Base-by-base conservation (phyloP, 2,113 vertebrate genomes). In the Petrocephalus microphthalmus region DNA sequence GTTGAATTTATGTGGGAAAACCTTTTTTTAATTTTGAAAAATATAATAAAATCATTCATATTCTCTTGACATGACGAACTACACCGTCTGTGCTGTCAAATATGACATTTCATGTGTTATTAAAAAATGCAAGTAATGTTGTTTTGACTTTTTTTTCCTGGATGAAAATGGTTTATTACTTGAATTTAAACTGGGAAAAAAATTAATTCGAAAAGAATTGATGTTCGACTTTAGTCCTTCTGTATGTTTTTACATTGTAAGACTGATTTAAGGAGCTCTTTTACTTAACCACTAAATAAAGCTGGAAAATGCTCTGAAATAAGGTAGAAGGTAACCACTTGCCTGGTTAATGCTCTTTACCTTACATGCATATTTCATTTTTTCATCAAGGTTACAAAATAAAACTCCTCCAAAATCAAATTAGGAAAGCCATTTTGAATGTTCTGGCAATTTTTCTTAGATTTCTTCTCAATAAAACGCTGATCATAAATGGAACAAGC, bases 331-430 rank as follows among this genome's bases (percentile, higher is more conserved):
- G 71, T 74, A 37, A 37, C 71, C 25, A 19, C 71, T 74, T 74
- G 15, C 33, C 71, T 19, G 25, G 25, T 74, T 74, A 74, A 74
- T 6, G 71, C 37, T 37, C 33, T 42, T 74, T 6, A 42, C 67
- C 67, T 17, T 33, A 37, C 67, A 71, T 33, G 29, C 29, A 33
- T 5, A 15, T 74, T 37, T 74, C 37, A 29, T 74, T 74, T 74
- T 74, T 74, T 74, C n/a, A 42, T 74, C 71, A 74, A 74, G 29
- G 33, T 74, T 74, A 74, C 71, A 74, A 74, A 74, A 37, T 74
- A 13, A 37, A 74, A 29, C 67, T 37, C 37, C 67, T 74, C n/a
- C n/a, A n/a, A n/a, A 13, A 74, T 37, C 17, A 74, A 74, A 15
- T 74, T 19, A n/a, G 11, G n/a, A 67, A 67, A 67, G 60, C 60